Evolutionary conservation across 2,113 vertebrate species (phyloP).

Genomic region (Salvelinus fontinalis): DNA sequence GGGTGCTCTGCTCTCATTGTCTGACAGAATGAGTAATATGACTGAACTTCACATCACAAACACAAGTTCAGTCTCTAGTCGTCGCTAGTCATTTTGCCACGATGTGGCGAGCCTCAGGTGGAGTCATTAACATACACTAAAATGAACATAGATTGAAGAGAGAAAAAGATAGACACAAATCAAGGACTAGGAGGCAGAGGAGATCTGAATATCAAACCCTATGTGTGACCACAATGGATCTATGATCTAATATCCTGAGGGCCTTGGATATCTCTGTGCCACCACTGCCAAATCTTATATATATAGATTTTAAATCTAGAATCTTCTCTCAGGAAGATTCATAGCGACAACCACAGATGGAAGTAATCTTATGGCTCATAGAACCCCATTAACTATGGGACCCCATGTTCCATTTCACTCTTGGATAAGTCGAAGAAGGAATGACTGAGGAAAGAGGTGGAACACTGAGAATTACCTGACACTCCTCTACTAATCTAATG

Average conservation of each 20-base stretch:
- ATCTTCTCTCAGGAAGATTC: constrained; percentile 59
- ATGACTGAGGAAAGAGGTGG: constrained; percentile 49
- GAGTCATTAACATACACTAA: neutral
- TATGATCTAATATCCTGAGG: neutral
- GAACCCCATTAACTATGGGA: constrained; percentile 70
- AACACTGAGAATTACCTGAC: constrained; percentile 25
- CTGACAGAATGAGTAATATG: constrained; percentile 81
- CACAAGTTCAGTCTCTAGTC: constrained; percentile 60
- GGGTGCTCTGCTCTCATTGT: constrained; percentile 75
- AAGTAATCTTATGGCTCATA: constrained; percentile 72
- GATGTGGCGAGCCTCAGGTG: constrained; percentile 5
- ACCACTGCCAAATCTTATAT: no score
- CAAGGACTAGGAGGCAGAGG: neutral
- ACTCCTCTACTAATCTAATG: constrained; percentile 43
- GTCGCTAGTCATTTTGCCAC: constrained; percentile 21
- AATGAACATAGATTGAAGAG: constrained; percentile 8
- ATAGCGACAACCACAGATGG: constrained; percentile 64
- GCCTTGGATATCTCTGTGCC: neutral
- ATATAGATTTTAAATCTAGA: no score
- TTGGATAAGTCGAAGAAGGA: constrained; percentile 64
- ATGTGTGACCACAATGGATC: neutral
- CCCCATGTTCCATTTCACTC: constrained; percentile 68
- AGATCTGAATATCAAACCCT: constrained; percentile 27
- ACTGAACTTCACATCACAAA: constrained; percentile 76
- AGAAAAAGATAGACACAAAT: constrained; percentile 2